phyloP scores from a whole-genome alignment of 2,888 invertebrate genomes.

The Hedychridium roseum region DNA sequence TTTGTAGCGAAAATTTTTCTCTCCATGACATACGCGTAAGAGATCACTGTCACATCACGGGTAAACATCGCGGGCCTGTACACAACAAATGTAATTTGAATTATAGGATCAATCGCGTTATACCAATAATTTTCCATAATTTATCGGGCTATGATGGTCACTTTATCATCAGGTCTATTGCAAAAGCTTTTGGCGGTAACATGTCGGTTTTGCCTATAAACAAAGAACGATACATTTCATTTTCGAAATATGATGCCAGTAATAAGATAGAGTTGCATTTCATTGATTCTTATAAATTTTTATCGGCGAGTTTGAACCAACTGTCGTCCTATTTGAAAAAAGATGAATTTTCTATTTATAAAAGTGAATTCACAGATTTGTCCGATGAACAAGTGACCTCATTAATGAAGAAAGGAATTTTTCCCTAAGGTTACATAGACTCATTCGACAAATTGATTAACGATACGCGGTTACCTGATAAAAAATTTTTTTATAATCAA shows the following conservation, averaged over 20 bases:
- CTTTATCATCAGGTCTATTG: slow-evolving; percentile 5
- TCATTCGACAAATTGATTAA: slow-evolving; percentile 29
- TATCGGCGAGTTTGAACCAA: slow-evolving; percentile 15
- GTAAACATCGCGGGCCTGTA: not conserved
- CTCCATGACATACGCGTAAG: not conserved
- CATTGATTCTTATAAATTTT: slow-evolving; percentile 21
- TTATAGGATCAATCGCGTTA: not conserved
- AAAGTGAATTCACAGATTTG: too few species aligned
- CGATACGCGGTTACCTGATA: slow-evolving; percentile 29
- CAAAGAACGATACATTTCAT: slow-evolving; percentile 48
- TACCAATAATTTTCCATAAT: slow-evolving; percentile 43
- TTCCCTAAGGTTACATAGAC: slow-evolving; percentile 48
- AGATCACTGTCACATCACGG: slow-evolving; percentile 6
- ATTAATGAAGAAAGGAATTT: slow-evolving; percentile 38
- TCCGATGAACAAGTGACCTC: not conserved
- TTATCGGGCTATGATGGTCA: slow-evolving; percentile 24
- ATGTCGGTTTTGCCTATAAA: slow-evolving; percentile 43
- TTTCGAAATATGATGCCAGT: slow-evolving; percentile 9
- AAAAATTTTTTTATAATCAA: slow-evolving; percentile 36
- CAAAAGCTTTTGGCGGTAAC: slow-evolving; percentile 16
- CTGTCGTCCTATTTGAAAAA: slow-evolving; percentile 11
- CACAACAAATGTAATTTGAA: slow-evolving; percentile 5
- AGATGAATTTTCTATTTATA: not conserved
- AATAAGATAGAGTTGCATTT: slow-evolving; percentile 15
- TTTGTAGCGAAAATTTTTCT: not conserved